A percentile compares a stretch with the other conserved stretches of the same genome.
These are phyloP conservation scores for Acrobasis suavella DNA, from an alignment of 2,888 invertebrate genomes.

Conservation along the genomic window DNA sequence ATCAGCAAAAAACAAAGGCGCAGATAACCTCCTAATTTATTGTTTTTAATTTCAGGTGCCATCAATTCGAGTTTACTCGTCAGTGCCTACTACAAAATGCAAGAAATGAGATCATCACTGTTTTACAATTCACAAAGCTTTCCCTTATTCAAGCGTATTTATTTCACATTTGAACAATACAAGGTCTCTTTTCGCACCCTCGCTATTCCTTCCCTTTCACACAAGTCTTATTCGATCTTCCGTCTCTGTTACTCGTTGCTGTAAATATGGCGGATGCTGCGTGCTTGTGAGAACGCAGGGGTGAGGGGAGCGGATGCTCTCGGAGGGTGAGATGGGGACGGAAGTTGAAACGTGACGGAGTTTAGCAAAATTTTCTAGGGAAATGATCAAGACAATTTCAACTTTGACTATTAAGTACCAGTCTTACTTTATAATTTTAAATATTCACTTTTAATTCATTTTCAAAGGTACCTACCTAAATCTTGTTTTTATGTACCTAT, in stretches of 20 bases:
- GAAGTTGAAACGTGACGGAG: slow-evolving; percentile 60
- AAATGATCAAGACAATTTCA: slow-evolving; percentile 50
- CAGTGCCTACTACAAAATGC: slow-evolving; percentile 4
- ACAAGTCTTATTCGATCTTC: neutral
- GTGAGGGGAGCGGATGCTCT: slow-evolving; percentile 46
- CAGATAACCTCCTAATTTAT: slow-evolving; percentile 9
- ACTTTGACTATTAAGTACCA: slow-evolving; percentile 22
- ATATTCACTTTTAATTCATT: too few relatives aligned
- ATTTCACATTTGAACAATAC: slow-evolving; percentile 57
- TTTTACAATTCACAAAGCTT: slow-evolving; percentile 34
- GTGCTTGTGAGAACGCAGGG: slow-evolving; percentile 45
- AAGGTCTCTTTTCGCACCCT: slow-evolving; percentile 58
- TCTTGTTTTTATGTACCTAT: too few relatives aligned
- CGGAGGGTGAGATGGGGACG: slow-evolving; percentile 62
- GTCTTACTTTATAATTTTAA: neutral
- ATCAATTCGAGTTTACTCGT: slow-evolving; percentile 1
- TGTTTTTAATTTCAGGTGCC: slow-evolving; percentile 20
- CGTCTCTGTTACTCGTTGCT: slow-evolving; percentile 33
- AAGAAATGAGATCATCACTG: slow-evolving; percentile 3
- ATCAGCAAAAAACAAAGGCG: neutral
- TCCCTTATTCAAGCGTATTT: slow-evolving; percentile 56
- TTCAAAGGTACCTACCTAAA: too few relatives aligned
- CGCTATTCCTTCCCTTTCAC: slow-evolving; percentile 28
- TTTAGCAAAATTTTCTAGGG: slow-evolving; percentile 52
- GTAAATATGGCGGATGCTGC: slow-evolving; percentile 76